phyloP scores from a whole-genome alignment of 2,113 vertebrate genomes.

The Clarias magur region DNA sequence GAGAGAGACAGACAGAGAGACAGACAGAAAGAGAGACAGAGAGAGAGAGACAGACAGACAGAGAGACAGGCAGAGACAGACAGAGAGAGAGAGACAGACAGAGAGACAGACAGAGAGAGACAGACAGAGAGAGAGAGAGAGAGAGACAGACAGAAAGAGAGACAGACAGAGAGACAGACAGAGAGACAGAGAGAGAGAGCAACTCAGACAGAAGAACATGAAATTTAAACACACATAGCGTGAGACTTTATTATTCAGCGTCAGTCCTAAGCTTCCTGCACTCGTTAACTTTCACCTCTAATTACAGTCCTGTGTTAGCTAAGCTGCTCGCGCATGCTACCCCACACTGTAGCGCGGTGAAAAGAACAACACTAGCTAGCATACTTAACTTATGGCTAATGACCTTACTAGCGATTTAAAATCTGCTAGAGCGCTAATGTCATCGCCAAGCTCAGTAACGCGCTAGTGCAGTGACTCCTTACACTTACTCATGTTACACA shows the following conservation, averaged over 20 bases:
- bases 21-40: not conserved
- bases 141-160: no score
- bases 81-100: no score
- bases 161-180: no score
- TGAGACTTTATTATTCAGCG: not conserved
- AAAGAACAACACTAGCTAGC: not conserved
- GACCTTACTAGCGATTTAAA: not conserved
- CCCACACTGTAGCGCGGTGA: not conserved
- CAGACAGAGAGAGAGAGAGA: no score
- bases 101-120: no score
- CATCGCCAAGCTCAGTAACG: not conserved
- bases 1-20: conserved; percentile 1
- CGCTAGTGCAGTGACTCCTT: not conserved
- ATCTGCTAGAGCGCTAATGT: not conserved
- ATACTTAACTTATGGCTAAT: not conserved
- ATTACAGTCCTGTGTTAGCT: not conserved
- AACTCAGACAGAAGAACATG: not conserved
- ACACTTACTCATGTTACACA: not conserved
- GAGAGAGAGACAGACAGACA: no score
- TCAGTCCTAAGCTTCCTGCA: not conserved
- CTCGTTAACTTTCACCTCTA: not conserved
- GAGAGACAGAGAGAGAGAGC: not conserved
- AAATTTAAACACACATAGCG: not conserved
- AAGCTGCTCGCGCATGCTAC: not conserved
- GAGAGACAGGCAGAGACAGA: no score